These are phyloP conservation scores for Phataginus tetradactyla DNA, from an alignment of 2,797 vertebrate genomes.

Conservation along the genomic window DNA sequence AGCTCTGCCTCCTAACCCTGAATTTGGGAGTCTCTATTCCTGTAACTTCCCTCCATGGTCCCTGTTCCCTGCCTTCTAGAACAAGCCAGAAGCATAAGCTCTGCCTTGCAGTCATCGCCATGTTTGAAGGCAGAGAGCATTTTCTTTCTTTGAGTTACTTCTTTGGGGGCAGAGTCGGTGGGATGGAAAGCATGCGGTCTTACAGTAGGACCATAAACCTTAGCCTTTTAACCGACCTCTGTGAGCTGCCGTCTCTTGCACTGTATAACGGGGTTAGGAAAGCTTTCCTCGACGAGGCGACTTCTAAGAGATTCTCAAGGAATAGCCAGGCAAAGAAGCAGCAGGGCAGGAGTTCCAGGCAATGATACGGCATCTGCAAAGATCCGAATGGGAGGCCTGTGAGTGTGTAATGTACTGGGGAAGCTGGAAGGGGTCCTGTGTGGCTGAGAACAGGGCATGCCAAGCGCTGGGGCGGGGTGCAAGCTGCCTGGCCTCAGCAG, in stretches of 20 bases:
- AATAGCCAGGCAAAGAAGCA: neutral
- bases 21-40: neutral
- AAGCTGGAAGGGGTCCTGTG: neutral
- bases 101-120: neutral
- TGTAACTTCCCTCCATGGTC: neutral
- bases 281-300: neutral
- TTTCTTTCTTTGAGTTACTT: neutral
- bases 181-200: neutral
- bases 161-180: neutral
- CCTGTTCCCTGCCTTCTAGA: neutral
- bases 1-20: neutral
- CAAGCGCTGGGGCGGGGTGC: conserved; percentile 63
- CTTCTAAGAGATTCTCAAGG: neutral
- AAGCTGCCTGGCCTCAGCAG: conserved; percentile 77
- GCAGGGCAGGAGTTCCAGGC: neutral
- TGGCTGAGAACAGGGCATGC: conserved; percentile 42
- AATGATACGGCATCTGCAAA: neutral
- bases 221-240: neutral
- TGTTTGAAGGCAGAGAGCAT: neutral
- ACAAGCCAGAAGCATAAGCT: neutral
- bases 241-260: neutral
- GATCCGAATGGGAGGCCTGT: neutral
- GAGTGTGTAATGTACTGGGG: neutral
- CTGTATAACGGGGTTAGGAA: neutral
- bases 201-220: neutral